phyloP scores from a whole-genome alignment of 2,113 vertebrate species.

The Blennius ocellaris region DNA sequence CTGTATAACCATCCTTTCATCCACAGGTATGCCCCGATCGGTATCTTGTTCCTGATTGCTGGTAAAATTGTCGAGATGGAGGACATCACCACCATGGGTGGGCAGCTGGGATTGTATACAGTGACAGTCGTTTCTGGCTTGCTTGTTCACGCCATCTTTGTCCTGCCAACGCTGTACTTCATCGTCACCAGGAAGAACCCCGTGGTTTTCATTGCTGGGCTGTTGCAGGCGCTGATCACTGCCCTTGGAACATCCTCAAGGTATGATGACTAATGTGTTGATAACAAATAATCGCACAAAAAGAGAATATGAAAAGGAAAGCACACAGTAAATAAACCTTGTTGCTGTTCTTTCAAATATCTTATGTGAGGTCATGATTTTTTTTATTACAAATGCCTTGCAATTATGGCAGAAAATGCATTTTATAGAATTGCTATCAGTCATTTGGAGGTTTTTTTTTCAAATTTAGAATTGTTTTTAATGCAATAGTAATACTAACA shows the following conservation, averaged over 20 bases:
- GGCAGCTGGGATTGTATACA: conserved; percentile 97
- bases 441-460: too few species aligned
- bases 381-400: too few species aligned
- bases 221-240: conserved; percentile 95
- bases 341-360: too few species aligned
- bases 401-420: too few species aligned
- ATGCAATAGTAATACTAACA: too few species aligned
- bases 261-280: conserved; percentile 66
- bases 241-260: conserved; percentile 98
- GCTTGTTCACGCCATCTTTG: conserved; percentile 88
- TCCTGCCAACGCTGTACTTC: conserved; percentile 94
- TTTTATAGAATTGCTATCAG: too few species aligned
- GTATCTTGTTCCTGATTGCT: conserved; percentile 96
- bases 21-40: conserved; percentile 94
- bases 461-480: too few species aligned
- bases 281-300: background rate
- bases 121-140: conserved; percentile 93
- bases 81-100: conserved; percentile 90
- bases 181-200: conserved; percentile 94
- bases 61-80: conserved; percentile 99
- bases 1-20: background rate
- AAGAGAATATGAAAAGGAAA: too few species aligned
- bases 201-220: conserved; percentile 91
- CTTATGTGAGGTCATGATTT: too few species aligned
- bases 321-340: too few species aligned